Base-by-base conservation (phyloP, 2,113 vertebrate species). In the Cheilinus undulatus region DNA sequence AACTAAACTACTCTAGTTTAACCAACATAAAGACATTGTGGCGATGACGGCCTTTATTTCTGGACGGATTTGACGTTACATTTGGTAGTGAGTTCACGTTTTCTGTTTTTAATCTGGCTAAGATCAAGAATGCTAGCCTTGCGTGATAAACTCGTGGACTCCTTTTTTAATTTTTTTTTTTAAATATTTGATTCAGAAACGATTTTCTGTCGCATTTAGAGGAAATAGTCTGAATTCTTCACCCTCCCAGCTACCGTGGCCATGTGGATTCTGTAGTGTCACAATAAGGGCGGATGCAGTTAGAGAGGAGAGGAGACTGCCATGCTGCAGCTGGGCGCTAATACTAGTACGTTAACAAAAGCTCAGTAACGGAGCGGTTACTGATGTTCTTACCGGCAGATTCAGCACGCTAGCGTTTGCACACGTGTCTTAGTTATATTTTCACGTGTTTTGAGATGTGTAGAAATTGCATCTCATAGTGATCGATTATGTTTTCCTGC, bases 221-320 rank as follows among this genome's bases (percentile, higher is more conserved):
- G 20, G 20, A 45, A n/a, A 43, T 6, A n/a, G 40, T 5, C 9
- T 64, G 2, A 11, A 26, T 58, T 27, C 15, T 6, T 19, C 20
- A 26, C 6, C 26, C 10, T 17, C 19, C 1, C 4, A 19, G 42
- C 27, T 32, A 3, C 14, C 13, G 49, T 43, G 65, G 36, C 79
- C 78, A 80, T 80, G 80, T 88, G 84, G 63, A 86, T 27, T 49
- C 75, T 38, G 77, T 75, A 24, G 80, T 67, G 76, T 73, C 80
- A 63, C 32, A 1, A 0, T 52, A 63, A 64, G 84, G 88, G 84
- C 70, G 85, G 87, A 56, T 68, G 60, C 82, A 58, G 74, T 45
- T 19, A 10, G 40, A 26, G 51, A 32, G 40, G 27, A 24, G 38
- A 66, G 7, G 30, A 56, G 50, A 3, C 60, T 59, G 65, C 65